Evolutionary conservation across 2,113 vertebrate species (phyloP).

Genomic region (Bagarius yarrelli): DNA sequence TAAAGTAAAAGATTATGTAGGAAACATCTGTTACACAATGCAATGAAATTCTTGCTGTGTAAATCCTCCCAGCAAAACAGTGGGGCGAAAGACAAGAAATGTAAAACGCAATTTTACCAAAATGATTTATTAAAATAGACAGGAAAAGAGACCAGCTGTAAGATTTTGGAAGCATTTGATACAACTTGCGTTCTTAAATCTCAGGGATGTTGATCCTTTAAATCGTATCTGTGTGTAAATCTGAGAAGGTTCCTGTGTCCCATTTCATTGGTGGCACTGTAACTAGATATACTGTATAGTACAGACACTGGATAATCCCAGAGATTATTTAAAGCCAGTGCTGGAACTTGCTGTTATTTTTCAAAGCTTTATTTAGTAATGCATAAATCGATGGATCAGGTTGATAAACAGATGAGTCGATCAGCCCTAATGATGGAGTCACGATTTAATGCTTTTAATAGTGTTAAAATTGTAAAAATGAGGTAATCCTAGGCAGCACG

Average conservation of each 20-base stretch:
- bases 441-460: background rate
- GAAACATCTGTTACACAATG: too few species aligned
- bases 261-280: background rate
- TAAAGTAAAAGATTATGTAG: too few species aligned
- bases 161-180: too few species aligned
- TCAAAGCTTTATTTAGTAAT: constrained; percentile 11
- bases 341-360: constrained; percentile 11
- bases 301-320: constrained; percentile 23
- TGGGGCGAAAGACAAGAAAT: too few species aligned
- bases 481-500: too few species aligned
- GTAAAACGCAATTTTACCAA: too few species aligned
- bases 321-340: background rate
- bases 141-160: too few species aligned
- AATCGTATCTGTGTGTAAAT: background rate
- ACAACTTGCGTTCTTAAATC: too few species aligned
- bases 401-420: background rate
- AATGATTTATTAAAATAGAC: too few species aligned
- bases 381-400: background rate
- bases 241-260: background rate
- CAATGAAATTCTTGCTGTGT: too few species aligned
- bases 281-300: background rate
- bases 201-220: too few species aligned
- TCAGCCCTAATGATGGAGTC: background rate
- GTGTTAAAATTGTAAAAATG: background rate
- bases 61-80: too few species aligned